Conservation (phyloP, 1,140 invertebrate genomes). For the Diploscapter pachys region DNA sequence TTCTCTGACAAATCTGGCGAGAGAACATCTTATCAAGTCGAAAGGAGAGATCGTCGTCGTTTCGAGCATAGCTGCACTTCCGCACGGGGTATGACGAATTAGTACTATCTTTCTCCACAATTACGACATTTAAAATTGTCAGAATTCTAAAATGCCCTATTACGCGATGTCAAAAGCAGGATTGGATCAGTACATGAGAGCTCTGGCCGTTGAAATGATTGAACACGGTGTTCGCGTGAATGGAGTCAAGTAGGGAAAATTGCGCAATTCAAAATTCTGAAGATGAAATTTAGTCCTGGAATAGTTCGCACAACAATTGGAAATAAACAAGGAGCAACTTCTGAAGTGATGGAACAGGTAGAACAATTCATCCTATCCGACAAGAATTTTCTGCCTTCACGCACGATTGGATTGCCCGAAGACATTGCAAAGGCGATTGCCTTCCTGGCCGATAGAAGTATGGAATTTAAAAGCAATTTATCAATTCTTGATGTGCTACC, state of each 20-base stretch:
- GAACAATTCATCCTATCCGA: no score
- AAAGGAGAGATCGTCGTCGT: conserved; percentile 48
- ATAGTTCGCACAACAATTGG: conserved; percentile 29
- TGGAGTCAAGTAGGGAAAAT: conserved; percentile 20
- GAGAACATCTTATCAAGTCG: conserved; percentile 32
- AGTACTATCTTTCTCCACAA: background rate
- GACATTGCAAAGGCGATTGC: no score
- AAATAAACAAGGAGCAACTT: conserved; percentile 9
- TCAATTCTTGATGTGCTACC: no score
- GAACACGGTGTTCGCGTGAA: conserved; percentile 61
- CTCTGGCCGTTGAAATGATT: conserved; percentile 81
- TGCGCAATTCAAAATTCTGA: conserved; percentile 1
- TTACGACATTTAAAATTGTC: background rate
- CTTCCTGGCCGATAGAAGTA: no score
- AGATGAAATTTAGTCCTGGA: conserved; percentile 26
- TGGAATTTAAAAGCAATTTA: no score
- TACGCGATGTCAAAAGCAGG: conserved; percentile 71
- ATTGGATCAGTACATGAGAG: conserved; percentile 67
- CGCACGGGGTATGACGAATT: conserved; percentile 1
- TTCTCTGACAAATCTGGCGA: conserved; percentile 22
- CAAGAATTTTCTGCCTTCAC: no score
- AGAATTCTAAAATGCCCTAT: conserved; percentile 68
- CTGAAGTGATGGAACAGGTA: background rate
- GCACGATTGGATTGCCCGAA: no score
- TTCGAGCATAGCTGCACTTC: conserved; percentile 22